These are phyloP conservation scores for Seriola rivoliana DNA, from an alignment of 2,113 vertebrate species.

Conservation along the genomic window DNA sequence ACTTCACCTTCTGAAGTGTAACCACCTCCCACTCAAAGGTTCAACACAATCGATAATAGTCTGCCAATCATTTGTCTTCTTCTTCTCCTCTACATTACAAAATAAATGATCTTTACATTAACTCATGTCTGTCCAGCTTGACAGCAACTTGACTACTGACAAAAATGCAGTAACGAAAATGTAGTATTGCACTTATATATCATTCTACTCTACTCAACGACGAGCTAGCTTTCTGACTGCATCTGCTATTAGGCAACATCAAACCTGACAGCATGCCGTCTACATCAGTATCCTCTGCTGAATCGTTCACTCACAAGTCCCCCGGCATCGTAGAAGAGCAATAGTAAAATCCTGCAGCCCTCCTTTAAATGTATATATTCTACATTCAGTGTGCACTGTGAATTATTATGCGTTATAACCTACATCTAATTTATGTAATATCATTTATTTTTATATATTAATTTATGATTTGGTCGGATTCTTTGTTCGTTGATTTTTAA, in stretches of 20 bases:
- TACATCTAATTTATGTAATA: too few relatives aligned
- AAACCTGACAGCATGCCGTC: neutral
- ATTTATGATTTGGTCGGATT: neutral
- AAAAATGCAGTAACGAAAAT: slow-evolving; percentile 10
- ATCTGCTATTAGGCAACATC: neutral
- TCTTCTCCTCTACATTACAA: slow-evolving; percentile 9
- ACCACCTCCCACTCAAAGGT: slow-evolving; percentile 19
- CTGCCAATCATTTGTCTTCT: slow-evolving; percentile 24
- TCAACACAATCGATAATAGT: slow-evolving; percentile 15
- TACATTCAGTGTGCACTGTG: too few relatives aligned
- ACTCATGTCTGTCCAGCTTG: neutral
- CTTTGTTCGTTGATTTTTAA: neutral
- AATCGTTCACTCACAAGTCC: neutral
- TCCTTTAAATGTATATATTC: too few relatives aligned
- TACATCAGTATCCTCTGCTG: slow-evolving; percentile 11
- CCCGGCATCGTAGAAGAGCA: too few relatives aligned
- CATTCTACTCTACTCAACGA: neutral
- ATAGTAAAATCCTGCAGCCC: too few relatives aligned
- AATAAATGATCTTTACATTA: slow-evolving; percentile 42
- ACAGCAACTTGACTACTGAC: slow-evolving; percentile 3
- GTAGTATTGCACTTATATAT: neutral
- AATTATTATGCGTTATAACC: too few relatives aligned
- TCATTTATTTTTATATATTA: too few relatives aligned
- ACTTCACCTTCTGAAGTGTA: neutral
- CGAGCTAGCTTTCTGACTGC: neutral